Conservation (phyloP, 2,888 invertebrate genomes). For the Helleia helle region DNA sequence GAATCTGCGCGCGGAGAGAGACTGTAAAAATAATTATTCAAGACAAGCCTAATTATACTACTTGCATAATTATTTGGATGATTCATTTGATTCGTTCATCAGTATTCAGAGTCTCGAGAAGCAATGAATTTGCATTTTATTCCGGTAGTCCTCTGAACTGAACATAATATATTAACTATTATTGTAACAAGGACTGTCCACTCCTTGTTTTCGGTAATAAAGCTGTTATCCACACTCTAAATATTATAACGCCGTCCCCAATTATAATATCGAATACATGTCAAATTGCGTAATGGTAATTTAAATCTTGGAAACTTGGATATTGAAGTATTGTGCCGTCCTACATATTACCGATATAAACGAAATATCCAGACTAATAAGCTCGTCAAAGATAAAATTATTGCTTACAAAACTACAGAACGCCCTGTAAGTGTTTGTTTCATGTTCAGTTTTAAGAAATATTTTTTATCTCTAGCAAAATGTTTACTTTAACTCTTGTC, state of each 20-base stretch:
- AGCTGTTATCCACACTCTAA: not conserved
- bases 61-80: not conserved
- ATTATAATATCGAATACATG: no score
- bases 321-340: not conserved
- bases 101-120: not conserved
- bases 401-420: not conserved
- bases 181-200: not conserved
- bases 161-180: not conserved
- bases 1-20: no score
- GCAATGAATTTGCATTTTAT: slow-evolving; percentile 7
- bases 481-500: slow-evolving; percentile 23
- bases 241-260: no score
- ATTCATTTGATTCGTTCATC: not conserved
- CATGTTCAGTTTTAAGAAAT: slow-evolving; percentile 21
- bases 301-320: no score
- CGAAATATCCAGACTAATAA: not conserved
- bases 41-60: no score
- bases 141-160: not conserved
- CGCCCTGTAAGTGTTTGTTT: not conserved
- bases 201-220: not conserved
- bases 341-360: not conserved
- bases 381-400: not conserved
- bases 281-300: no score
- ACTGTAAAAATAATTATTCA: no score
- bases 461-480: slow-evolving; percentile 20